A percentile compares a stretch with the other conserved stretches of the same genome.
Conservation (phyloP, 2,888 invertebrate genomes). For the Myopa testacea region DNA sequence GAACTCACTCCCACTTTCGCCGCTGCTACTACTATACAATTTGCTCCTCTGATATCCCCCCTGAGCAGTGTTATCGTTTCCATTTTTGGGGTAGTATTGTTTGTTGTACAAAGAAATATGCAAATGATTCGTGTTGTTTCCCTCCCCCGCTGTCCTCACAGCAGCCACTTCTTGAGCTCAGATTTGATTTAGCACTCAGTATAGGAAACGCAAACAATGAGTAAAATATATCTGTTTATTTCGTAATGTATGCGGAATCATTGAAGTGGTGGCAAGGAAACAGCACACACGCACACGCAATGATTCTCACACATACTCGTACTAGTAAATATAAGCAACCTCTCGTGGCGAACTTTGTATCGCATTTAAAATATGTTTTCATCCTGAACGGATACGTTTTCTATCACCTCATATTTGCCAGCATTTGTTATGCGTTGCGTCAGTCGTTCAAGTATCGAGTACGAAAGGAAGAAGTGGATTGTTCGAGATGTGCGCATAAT, state of each 20-base stretch:
- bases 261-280: not conserved
- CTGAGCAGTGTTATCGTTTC: slow-evolving; percentile 5
- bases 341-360: too few relatives aligned
- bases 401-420: too few relatives aligned
- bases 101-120: slow-evolving; percentile 6
- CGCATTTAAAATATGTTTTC: too few relatives aligned
- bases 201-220: not conserved
- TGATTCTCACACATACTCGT: too few relatives aligned
- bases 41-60: not conserved
- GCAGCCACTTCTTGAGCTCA: not conserved
- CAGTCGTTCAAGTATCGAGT: too few relatives aligned
- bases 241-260: not conserved
- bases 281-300: slow-evolving; percentile 4
- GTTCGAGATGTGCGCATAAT: too few relatives aligned
- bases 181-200: not conserved
- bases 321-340: too few relatives aligned
- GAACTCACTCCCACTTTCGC: not conserved
- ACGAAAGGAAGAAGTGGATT: too few relatives aligned
- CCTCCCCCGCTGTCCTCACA: not conserved
- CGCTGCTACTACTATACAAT: not conserved
- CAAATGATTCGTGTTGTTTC: not conserved
- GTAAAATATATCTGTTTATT: not conserved
- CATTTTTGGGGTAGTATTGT: not conserved
- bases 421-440: too few relatives aligned
- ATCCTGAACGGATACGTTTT: too few relatives aligned